A percentile compares a stretch with the other conserved stretches of the same genome.
These are phyloP conservation scores for Saxidomus purpurata DNA, from an alignment of 1,140 invertebrate genomes.

Conservation along the genomic window DNA sequence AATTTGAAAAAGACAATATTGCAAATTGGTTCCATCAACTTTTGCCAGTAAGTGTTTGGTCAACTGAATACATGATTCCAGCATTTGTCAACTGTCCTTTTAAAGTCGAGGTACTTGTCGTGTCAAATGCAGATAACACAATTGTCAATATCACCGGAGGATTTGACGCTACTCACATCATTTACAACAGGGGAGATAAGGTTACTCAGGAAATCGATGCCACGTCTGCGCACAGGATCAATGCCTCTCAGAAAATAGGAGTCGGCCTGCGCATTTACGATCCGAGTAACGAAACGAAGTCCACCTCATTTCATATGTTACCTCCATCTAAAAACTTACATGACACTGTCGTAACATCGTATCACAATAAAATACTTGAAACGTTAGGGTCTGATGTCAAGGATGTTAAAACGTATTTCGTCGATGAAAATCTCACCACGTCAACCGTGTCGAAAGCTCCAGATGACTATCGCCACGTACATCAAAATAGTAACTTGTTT, in stretches of 20 bases:
- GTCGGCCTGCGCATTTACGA: not conserved
- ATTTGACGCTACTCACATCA: conserved; percentile 15
- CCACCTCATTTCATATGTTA: conserved; percentile 20
- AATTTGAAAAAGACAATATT: not conserved
- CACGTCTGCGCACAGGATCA: not conserved
- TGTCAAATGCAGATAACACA: conserved; percentile 41
- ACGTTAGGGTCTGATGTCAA: not conserved
- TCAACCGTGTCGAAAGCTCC: not conserved
- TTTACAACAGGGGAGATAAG: conserved; percentile 34
- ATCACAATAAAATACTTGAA: not conserved
- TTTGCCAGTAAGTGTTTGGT: not conserved
- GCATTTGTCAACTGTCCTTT: not conserved
- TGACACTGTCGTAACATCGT: not conserved
- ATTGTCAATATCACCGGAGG: conserved; percentile 35
- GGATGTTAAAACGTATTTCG: conserved; percentile 7
- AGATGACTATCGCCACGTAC: not conserved
- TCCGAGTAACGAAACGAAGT: not conserved
- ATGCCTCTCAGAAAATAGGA: not conserved
- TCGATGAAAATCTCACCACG: not conserved
- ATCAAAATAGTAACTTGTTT: not conserved
- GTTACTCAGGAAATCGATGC: conserved; percentile 23
- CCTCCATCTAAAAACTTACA: not conserved
- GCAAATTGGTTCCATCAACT: not conserved
- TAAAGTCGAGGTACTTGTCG: not conserved
- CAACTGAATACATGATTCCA: conserved; percentile 24